Conservation (phyloP, 2,888 invertebrate species). For the Drosophila niveifrons region DNA sequence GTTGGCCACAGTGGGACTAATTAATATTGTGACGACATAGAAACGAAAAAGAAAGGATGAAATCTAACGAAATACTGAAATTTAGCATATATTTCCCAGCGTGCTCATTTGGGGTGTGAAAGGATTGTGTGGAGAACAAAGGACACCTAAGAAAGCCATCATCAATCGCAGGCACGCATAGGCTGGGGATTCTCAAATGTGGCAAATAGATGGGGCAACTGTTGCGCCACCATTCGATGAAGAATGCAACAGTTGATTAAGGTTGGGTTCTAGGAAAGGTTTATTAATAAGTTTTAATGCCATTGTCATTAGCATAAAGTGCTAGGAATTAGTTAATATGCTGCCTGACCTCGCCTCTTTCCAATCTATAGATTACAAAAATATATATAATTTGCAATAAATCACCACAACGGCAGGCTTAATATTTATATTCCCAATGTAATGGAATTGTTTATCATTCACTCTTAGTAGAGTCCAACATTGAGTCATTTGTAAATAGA, state of each 20-base stretch:
- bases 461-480: background rate
- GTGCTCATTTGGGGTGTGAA: conserved; percentile 14
- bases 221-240: conserved; percentile 50
- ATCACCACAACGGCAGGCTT: background rate
- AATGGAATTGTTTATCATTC: conserved; percentile 1
- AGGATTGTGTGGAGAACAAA: conserved; percentile 36
- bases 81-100: conserved; percentile 22
- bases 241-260: conserved; percentile 46
- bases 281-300: background rate
- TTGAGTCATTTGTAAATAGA: background rate
- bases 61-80: background rate
- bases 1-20: conserved; percentile 20
- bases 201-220: conserved; percentile 46
- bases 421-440: background rate
- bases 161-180: conserved; percentile 63
- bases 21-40: background rate
- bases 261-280: background rate
- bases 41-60: background rate
- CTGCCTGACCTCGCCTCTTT: background rate
- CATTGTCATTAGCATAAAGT: conserved; percentile 3
- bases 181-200: conserved; percentile 9
- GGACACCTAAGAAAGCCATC: conserved; percentile 33
- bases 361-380: background rate
- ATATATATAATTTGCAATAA: background rate
- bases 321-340: background rate